phyloP scores from a whole-genome alignment of 2,888 invertebrate genomes.

The Oeneis ivallda region DNA sequence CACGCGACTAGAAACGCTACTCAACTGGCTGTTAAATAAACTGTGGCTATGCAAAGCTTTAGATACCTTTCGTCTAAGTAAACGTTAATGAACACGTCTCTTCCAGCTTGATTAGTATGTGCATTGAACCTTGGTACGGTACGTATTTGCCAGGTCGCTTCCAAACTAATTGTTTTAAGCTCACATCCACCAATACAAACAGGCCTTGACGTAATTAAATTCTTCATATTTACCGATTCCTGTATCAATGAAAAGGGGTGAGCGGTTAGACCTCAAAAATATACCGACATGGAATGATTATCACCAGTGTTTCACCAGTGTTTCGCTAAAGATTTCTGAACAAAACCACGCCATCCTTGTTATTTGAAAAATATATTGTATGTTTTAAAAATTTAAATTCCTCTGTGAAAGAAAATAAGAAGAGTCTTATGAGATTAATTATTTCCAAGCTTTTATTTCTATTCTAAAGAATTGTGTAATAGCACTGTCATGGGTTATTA shows the following conservation, averaged over 20 bases:
- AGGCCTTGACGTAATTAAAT: background rate
- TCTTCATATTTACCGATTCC: background rate
- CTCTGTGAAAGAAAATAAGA: no score
- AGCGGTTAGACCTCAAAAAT: background rate
- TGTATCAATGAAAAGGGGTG: background rate
- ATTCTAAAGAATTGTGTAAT: no score
- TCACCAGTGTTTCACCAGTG: no score
- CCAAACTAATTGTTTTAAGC: constrained; percentile 20
- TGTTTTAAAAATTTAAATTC: no score
- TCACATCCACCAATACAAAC: constrained; percentile 9
- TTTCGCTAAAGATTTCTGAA: no score
- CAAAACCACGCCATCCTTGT: no score
- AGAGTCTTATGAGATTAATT: no score
- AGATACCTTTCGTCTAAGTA: constrained; percentile 17
- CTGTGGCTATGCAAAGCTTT: constrained; percentile 4
- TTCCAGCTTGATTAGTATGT: constrained; percentile 29
- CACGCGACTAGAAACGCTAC: background rate
- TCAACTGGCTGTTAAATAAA: background rate
- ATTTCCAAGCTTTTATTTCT: no score
- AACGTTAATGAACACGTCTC: constrained; percentile 23
- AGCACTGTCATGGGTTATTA: no score
- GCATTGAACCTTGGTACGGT: constrained; percentile 16
- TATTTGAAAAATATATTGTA: no score
- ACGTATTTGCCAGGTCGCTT: constrained; percentile 12
- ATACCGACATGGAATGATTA: no score